Evolutionary conservation across 2,888 invertebrate species (phyloP), one percentile per base, ranked within the genome.

Genomic region (Rapana venosa): DNA sequence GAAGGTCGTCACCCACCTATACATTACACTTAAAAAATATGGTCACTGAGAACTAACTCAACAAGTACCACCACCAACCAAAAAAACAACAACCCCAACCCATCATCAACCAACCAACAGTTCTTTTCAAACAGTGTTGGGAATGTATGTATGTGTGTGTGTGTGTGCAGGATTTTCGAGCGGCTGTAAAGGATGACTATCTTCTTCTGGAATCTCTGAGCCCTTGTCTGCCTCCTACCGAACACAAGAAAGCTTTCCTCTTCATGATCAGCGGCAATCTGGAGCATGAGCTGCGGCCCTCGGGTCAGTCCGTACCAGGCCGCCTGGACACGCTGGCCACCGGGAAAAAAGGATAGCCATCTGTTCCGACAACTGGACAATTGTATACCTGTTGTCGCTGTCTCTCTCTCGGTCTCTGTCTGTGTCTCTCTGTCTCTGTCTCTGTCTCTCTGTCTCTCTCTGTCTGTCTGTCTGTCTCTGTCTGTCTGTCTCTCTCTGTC

Each of bases 121-220:
- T 8, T 47, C 8, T 47, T 47, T 47, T 47, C 47, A 47, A 8
- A 47, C 47, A 47, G 2, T 47, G 47, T n/a, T n/a, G n/a, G n/a
- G n/a, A n/a, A n/a, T n/a, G n/a, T n/a, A n/a, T n/a, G n/a, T n/a
- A n/a, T n/a, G n/a, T n/a, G 47, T 47, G 47, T 8, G 6, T 15
- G 61, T 61, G 6, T n/a, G n/a, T 74, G n/a, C 74, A 89, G 89
- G 89, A 89, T 58, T 89, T 89, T 47, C 56, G n/a, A 15, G 56
- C n/a, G 13, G 89, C 89, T 6, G 89, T 89, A 74, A 32, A 47
- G 56, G 74, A 89, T 17, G 89, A 89, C 74, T 47, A 56, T 74
- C 89, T 89, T 15, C 89, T 89, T 8, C n/a, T 85, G 84, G 89
- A 89, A 35, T 85, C 89, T 8, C 89, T 89, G 20, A 70, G 85